Evolutionary conservation across 2,797 vertebrate genomes (phyloP).

Genomic region (Scolopax rusticola): DNA sequence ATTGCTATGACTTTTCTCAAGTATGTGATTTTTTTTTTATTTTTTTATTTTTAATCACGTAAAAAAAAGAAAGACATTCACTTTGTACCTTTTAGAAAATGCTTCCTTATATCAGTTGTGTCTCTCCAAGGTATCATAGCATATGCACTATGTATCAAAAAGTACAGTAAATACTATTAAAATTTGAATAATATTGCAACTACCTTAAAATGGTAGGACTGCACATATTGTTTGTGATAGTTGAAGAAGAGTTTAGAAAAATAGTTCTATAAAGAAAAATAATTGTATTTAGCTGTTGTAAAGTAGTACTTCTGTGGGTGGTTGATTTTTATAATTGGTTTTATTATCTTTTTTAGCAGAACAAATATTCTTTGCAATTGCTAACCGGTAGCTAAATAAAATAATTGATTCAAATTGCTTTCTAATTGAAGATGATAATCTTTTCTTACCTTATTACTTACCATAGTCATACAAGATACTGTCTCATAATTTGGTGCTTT

Average conservation of each 20-base stretch:
- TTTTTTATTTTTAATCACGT: not conserved
- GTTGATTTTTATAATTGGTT: not conserved
- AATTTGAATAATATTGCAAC: not conserved
- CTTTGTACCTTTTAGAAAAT: not conserved
- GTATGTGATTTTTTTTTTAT: not conserved
- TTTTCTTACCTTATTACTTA: not conserved
- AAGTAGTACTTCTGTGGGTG: not conserved
- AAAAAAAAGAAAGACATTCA: not conserved
- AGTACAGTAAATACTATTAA: not conserved
- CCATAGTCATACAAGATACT: not conserved
- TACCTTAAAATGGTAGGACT: not conserved
- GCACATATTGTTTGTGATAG: not conserved
- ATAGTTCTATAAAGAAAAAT: not conserved
- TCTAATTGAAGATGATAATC: slow-evolving; percentile 21
- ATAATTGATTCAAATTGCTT: not conserved
- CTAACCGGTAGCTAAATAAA: not conserved
- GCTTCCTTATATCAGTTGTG: not conserved
- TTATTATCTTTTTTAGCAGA: not conserved
- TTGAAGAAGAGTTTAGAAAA: not conserved
- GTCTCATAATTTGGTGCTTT: not conserved
- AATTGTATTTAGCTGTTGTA: not conserved
- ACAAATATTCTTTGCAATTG: not conserved
- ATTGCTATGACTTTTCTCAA: not conserved
- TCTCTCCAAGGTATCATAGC: not conserved
- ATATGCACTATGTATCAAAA: not conserved